Evolutionary conservation across 1,140 invertebrate genomes (phyloP).

Genomic region (Drosophila micromelanica): DNA sequence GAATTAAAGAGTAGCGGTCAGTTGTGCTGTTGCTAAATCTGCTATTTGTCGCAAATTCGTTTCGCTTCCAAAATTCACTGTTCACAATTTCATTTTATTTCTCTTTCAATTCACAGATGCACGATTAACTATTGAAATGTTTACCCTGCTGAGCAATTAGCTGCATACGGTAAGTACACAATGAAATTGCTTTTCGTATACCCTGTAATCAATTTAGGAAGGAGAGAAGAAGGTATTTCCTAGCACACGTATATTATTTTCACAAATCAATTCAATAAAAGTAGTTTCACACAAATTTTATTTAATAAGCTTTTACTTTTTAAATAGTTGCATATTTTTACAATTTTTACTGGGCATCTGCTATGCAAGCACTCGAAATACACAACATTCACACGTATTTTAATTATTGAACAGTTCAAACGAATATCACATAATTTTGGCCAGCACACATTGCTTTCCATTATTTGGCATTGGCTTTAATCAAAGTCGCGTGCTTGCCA

Average conservation of each 20-base stretch:
- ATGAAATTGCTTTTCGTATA: conserved; percentile 14
- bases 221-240: too few relatives aligned
- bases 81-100: conserved; percentile 12
- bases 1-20: conserved; percentile 6
- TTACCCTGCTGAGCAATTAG: conserved; percentile 19
- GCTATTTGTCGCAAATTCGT: conserved; percentile 11
- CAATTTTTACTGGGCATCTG: too few relatives aligned
- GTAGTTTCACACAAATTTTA: too few relatives aligned
- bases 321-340: too few relatives aligned
- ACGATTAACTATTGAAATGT: conserved; percentile 26
- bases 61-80: neutral
- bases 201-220: neutral
- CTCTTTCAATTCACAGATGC: conserved; percentile 19
- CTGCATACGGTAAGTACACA: conserved; percentile 34
- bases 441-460: conserved; percentile 15
- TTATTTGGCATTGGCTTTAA: conserved; percentile 20
- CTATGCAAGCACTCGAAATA: too few relatives aligned
- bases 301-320: too few relatives aligned
- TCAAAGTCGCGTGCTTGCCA: conserved; percentile 35
- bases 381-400: neutral
- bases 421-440: neutral
- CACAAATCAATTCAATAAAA: neutral
- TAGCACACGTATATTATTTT: too few relatives aligned
- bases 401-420: neutral
- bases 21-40: conserved; percentile 18